These are phyloP conservation scores for Lycodopsis pacificus DNA, from an alignment of 2,797 vertebrate species.

Conservation along the genomic window DNA sequence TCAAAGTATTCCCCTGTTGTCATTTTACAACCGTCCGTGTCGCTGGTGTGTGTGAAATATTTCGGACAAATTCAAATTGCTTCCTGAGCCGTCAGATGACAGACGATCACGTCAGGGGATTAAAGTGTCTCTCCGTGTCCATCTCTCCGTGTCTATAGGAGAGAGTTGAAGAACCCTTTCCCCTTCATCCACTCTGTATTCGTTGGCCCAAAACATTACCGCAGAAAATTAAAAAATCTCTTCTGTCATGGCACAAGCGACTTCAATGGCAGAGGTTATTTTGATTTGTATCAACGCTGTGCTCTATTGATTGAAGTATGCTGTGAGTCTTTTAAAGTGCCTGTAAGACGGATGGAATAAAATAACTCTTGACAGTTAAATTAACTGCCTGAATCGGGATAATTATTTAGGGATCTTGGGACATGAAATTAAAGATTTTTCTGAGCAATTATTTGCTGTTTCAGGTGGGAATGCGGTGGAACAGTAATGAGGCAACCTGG, in stretches of 20 bases:
- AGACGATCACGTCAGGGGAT: constrained; percentile 47
- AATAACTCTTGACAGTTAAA: neutral
- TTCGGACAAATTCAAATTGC: constrained; percentile 51
- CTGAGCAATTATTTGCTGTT: neutral
- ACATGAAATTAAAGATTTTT: neutral
- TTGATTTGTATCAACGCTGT: neutral
- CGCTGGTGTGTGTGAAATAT: constrained; percentile 35
- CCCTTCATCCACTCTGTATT: neutral
- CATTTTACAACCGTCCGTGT: constrained; percentile 13
- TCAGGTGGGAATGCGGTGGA: constrained; percentile 22
- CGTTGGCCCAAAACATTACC: neutral
- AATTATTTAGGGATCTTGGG: neutral
- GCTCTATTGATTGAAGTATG: neutral
- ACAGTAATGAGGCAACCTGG: constrained; percentile 29
- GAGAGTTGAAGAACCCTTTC: constrained; percentile 22
- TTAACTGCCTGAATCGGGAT: neutral
- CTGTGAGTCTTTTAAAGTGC: neutral
- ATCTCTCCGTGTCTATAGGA: constrained; percentile 4
- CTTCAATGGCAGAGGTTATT: neutral
- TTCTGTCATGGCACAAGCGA: neutral
- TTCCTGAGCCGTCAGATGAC: constrained; percentile 45
- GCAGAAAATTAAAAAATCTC: constrained; percentile 1
- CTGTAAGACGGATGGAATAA: neutral
- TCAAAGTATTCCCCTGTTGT: constrained; percentile 26
- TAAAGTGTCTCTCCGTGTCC: constrained; percentile 38